Base-by-base conservation (phyloP, 2,797 vertebrate species). In the Momotus momota region DNA sequence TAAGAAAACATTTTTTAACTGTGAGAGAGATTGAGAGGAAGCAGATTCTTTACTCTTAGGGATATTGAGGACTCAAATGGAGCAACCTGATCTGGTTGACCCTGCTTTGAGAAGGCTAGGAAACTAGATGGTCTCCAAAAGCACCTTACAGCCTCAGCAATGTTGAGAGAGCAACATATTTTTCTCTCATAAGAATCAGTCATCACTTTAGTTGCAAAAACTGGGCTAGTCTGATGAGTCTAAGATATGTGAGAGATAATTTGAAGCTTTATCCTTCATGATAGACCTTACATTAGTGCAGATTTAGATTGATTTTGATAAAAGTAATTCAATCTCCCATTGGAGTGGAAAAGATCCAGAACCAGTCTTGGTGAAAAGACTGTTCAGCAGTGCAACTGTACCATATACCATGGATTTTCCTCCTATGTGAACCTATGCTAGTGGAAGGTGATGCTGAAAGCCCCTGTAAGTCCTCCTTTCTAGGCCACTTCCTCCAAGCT, bases 201-300 rank as follows among this genome's bases (percentile, higher is more conserved):
- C 16, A 29, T 73, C 13, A 16, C 61, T 87, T 81, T 29, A 46
- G 7, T 38, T 71, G 45, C 17, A 67, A 54, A 67, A 67, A 52
- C 9, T 90, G 52, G 14, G 12, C 12, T 57, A 70, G 7, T 62
- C n/a, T 71, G 82, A 70, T 3, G 19, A 78, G 11, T 41, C 20
- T 67, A 33, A 80, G 40, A 74, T 1, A 81, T 0, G 0, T 10
- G 16, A 66, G 3, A 58, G 21, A 45, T 7, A 2, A 33, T 61
- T 60, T 77, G 18, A 77, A 33, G 7, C 12, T 77, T 71, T 55
- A 43, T 27, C 15, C 26, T 87, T 73, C 23, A 51, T 43, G 26
- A 3, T 77, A n/a, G 88, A 43, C 21, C 26, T 51, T 61, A 33
- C 4, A 18, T 46, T 86, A 88, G 51, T 60, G 15, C 2, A 77